Base-by-base conservation (phyloP, 1,140 invertebrate genomes). In the Zophobas morio region DNA sequence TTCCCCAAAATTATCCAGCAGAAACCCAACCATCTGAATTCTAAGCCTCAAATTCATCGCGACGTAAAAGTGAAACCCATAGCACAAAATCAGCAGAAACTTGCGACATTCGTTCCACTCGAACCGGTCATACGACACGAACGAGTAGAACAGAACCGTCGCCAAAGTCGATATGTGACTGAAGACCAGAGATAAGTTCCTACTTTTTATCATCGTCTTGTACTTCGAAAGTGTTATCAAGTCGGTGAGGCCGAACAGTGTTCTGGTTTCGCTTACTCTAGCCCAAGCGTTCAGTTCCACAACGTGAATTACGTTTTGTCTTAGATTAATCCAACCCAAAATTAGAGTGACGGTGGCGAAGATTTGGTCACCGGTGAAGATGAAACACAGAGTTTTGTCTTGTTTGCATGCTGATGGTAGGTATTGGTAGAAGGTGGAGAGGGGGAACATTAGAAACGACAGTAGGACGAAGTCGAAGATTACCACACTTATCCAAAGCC, bases 211-310 rank as follows among this genome's bases (percentile, higher is more conserved):
- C 33, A 57, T 35, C 3, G 34, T 2, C 33, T 35, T 57, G 56
- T 6, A 57, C 34, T 57, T 6, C 36, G 56, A 35, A 3, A 34
- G 6, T 0, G 3, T 35, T 3, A 57, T 57, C 1, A 57, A 35
- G n/a, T 57, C 4, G 34, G 1, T 57, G 4, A 57, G 1, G 1
- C 56, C 56, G 36, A 57, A 57, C 34, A 57, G 36, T 5, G 6
- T 20, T 1, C 56, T 2, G 34, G 3, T 57, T 57, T 57, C 34
- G 34, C 56, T 57, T 6, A 57, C 6, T 8, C 32, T 33, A 1
- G 56, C 35, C 56, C 56, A 57, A 36, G 34, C 34, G n/a, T 57
- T 57, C 1, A 57, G 36, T 57, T 57, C 56, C 4, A 36, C 6
- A 35, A 6, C 35, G 6, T 57, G 33, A 36, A 36, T 35, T 35